Percentiles rank a stretch among this genome's conserved stretches.
phyloP scores from a whole-genome alignment of 1,140 invertebrate species.

The Antheraea mylitta region DNA sequence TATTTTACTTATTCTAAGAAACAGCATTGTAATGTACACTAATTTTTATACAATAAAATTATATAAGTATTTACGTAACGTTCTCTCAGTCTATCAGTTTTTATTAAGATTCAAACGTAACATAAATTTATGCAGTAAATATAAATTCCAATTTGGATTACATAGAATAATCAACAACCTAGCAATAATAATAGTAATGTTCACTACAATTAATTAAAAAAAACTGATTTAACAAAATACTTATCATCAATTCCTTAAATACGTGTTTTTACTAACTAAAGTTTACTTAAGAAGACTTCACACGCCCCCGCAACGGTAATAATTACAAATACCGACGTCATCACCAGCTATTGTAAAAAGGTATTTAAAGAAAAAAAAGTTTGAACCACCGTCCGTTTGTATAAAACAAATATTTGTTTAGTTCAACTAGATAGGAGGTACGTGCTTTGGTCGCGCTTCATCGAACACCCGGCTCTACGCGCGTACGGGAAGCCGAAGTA shows the following conservation, averaged over 20 bases:
- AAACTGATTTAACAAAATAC: background rate
- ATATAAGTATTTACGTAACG: no score
- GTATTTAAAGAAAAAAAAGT: constrained; percentile 7
- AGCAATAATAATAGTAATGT: no score
- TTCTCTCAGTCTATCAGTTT: no score
- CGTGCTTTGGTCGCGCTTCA: constrained; percentile 39
- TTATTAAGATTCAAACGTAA: no score
- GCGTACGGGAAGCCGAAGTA: constrained; percentile 33
- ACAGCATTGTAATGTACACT: no score
- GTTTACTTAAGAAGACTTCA: constrained; percentile 2
- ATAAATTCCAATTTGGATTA: no score
- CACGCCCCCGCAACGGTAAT: constrained; percentile 1
- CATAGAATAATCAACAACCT: no score
- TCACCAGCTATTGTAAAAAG: constrained; percentile 5
- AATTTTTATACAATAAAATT: no score
- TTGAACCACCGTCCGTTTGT: background rate
- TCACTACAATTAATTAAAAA: background rate
- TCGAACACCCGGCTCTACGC: constrained; percentile 26
- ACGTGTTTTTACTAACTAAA: background rate
- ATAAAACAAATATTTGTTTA: constrained; percentile 46
- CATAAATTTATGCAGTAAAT: no score
- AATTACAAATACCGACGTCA: constrained; percentile 9
- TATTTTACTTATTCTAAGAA: no score
- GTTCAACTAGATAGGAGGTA: constrained; percentile 33
- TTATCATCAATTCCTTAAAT: no score